phyloP scores from a whole-genome alignment of 2,797 vertebrate species.

The Mallotus villosus region DNA sequence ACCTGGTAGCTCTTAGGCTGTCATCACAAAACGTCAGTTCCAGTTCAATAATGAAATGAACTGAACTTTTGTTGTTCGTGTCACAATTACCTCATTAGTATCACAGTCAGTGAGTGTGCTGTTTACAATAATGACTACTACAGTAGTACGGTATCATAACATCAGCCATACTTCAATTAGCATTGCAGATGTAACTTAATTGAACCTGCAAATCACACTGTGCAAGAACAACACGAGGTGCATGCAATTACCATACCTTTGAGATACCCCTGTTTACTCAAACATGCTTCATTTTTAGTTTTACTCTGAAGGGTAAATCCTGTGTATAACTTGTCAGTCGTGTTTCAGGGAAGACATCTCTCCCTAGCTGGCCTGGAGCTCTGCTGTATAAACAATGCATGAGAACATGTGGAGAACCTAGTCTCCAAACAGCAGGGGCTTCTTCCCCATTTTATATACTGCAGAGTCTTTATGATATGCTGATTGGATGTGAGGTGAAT shows the following conservation, averaged over 20 bases:
- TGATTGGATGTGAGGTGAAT: neutral
- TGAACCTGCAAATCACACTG: slow-evolving; percentile 36
- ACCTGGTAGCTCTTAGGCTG: neutral
- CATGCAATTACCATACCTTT: slow-evolving; percentile 40
- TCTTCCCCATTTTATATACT: neutral
- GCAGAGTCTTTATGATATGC: neutral
- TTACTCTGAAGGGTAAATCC: slow-evolving; percentile 13
- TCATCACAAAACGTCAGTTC: neutral
- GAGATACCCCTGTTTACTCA: slow-evolving; percentile 19
- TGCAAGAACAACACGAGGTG: slow-evolving; percentile 17
- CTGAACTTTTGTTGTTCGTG: neutral
- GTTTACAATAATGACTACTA: slow-evolving; percentile 52
- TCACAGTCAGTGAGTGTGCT: slow-evolving; percentile 30
- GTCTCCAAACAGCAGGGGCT: neutral
- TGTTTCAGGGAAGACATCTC: neutral
- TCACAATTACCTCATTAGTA: slow-evolving; percentile 2
- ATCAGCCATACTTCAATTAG: slow-evolving; percentile 50
- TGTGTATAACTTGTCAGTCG: slow-evolving; percentile 32
- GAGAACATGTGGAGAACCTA: slow-evolving; percentile 2
- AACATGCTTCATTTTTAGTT: slow-evolving; percentile 15
- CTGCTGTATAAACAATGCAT: slow-evolving; percentile 8
- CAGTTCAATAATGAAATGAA: neutral
- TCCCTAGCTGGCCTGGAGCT: neutral
- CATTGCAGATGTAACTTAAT: slow-evolving; percentile 49
- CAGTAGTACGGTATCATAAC: slow-evolving; percentile 27